A percentile compares a stretch with the other conserved stretches of the same genome.
Conservation (phyloP, 2,797 vertebrate species). For the Neomorphus geoffroyi region DNA sequence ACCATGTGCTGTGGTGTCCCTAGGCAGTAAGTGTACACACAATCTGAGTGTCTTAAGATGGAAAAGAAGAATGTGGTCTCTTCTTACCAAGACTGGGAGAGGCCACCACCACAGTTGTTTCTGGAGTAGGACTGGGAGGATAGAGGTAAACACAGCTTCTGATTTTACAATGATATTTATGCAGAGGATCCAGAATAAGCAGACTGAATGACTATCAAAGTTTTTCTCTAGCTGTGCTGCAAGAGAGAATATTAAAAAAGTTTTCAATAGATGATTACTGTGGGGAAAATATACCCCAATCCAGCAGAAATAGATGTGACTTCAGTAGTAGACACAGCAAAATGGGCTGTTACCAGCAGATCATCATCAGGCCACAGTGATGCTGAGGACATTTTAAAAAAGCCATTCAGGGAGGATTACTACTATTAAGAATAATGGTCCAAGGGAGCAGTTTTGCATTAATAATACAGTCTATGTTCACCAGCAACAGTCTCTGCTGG, state of each 20-base stretch:
- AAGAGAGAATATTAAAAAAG: not conserved
- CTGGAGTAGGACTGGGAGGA: not conserved
- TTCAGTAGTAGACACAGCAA: not conserved
- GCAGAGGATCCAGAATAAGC: not conserved
- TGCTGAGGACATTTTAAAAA: conserved; percentile 25
- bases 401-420: conserved; percentile 22
- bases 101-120: accelerated
- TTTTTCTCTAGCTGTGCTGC: not conserved
- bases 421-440: conserved; percentile 27
- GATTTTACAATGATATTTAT: not conserved
- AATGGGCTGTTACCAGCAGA: not conserved
- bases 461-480: not conserved
- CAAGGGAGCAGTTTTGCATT: not conserved
- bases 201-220: not conserved
- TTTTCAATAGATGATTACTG: not conserved
- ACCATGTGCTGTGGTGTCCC: not conserved
- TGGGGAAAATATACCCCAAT: not conserved
- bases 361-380: not conserved
- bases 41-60: not conserved
- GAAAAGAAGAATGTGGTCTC: not conserved
- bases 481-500: not conserved
- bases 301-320: not conserved
- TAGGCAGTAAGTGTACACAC: not conserved
- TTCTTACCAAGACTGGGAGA: not conserved
- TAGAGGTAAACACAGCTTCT: accelerated